Evolutionary conservation across 2,113 vertebrate genomes (phyloP), one percentile per base, ranked within the genome.

Genomic region (Ariopsis seemanni): DNA sequence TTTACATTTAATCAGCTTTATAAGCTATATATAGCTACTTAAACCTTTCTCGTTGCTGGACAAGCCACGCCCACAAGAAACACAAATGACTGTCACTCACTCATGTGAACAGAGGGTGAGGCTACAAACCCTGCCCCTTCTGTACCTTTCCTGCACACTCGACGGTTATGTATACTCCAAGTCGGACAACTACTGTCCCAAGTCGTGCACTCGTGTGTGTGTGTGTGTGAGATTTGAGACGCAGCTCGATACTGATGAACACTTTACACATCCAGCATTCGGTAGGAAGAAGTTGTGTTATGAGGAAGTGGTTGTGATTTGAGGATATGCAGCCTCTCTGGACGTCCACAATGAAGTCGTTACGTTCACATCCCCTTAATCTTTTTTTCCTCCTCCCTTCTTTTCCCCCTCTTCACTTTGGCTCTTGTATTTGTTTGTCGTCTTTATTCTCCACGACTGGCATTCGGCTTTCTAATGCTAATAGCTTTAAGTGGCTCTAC

Each of bases 401-500:
- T 57, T 90, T 90, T 82, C 17, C 55, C 50, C 57, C 75, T 5
- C 17, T 1, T 81, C 57, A 52, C 78, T 82, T 74, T 88, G 67
- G 20, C 20, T 42, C 34, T 71, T 20, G n/a, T 10, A 83, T 82
- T 88, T 81, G 84, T 82, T 89, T 81, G 83, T 88, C 82, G 89
- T 81, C 80, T 25, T 90, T 77, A 34, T 79, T 87, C 87, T 85
- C 86, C 85, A 60, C 17, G 86, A 86, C 63, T 86, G 65, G 42
- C 92, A 90, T 93, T 91, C n/a, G 14, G 72, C 91, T 89, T 90
- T 93, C 88, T 88, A 90, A 92, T 90, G 84, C 90, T 93, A 78
- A 94, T 75, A 94, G 94, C 93, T 96, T 95, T 95, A 94, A 92
- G 90, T 89, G 77, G 88, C 80, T 86, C 22, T 55, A 58, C 72